Evolutionary conservation across 2,888 invertebrate species (phyloP).

Genomic region (Drosophila antonietae): DNA sequence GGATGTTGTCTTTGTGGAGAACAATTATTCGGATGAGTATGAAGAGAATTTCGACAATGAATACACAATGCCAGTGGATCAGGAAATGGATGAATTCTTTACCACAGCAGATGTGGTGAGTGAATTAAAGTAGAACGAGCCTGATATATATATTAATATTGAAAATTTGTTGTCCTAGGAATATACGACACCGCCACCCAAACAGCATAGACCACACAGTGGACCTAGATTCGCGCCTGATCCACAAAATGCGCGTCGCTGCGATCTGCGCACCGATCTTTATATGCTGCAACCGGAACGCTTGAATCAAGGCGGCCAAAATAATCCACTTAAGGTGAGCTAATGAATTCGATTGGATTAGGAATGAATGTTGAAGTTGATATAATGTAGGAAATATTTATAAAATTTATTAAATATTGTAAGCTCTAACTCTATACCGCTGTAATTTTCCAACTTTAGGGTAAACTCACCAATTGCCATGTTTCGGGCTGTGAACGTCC

Average conservation of each 20-base stretch:
- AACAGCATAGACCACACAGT: constrained; percentile 78
- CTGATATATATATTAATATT: neutral
- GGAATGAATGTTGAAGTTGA: neutral
- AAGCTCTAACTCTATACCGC: too few species aligned
- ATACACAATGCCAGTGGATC: constrained; percentile 82
- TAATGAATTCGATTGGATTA: neutral
- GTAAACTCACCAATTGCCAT: constrained; percentile 94
- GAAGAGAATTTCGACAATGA: constrained; percentile 83
- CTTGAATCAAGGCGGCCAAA: constrained; percentile 90
- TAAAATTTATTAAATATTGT: neutral
- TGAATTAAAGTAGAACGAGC: neutral
- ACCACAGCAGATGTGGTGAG: constrained; percentile 83
- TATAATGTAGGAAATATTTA: neutral
- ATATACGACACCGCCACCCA: constrained; percentile 82
- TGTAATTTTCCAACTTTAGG: constrained; percentile 81
- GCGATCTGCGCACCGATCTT: constrained; percentile 94
- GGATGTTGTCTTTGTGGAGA: constrained; percentile 81
- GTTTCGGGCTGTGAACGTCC: constrained; percentile 95
- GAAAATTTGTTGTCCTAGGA: constrained; percentile 64
- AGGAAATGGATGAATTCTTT: constrained; percentile 82
- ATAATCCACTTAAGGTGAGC: constrained; percentile 91
- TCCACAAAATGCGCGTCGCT: constrained; percentile 89
- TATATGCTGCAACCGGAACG: constrained; percentile 93
- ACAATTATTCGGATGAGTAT: constrained; percentile 83
- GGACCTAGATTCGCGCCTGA: constrained; percentile 85